Conservation (phyloP, 2,888 invertebrate species). For the Ryuthela nishihirai region DNA sequence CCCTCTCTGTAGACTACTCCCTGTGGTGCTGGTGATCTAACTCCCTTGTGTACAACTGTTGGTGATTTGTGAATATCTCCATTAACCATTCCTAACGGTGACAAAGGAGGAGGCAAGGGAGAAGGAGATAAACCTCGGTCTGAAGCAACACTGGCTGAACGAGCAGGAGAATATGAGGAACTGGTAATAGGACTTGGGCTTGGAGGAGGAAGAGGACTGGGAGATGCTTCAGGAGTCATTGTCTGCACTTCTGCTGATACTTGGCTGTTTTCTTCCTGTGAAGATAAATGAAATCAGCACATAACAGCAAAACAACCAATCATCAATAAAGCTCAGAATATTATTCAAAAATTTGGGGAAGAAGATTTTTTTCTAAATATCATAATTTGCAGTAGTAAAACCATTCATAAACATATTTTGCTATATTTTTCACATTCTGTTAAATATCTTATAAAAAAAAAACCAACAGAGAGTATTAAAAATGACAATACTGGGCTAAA, state of each 20-base stretch:
- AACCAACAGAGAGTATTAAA: too few species aligned
- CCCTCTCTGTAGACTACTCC: conserved; percentile 16
- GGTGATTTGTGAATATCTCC: conserved; percentile 23
- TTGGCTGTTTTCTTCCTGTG: conserved; percentile 20
- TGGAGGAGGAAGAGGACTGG: conserved; percentile 42
- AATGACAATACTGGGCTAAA: too few species aligned
- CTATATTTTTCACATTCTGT: too few species aligned
- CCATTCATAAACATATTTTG: too few species aligned
- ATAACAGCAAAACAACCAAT: neutral
- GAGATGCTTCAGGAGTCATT: conserved; percentile 32
- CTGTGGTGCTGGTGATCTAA: conserved; percentile 23
- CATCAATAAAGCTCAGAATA: neutral
- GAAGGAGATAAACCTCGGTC: conserved; percentile 53
- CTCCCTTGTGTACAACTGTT: conserved; percentile 6
- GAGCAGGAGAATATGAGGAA: conserved; percentile 29
- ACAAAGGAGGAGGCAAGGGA: conserved; percentile 47
- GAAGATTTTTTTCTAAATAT: too few species aligned
- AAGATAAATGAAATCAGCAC: neutral
- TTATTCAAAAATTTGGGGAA: neutral
- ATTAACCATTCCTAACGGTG: conserved; percentile 29
- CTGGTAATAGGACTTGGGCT: conserved; percentile 24
- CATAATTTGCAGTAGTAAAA: too few species aligned
- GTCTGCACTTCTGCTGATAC: conserved; percentile 27
- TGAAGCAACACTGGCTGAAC: conserved; percentile 13
- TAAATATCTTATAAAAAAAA: too few species aligned